A percentile compares a stretch with the other conserved stretches of the same genome.
phyloP scores from a whole-genome alignment of 2,113 vertebrate species.

The Synodontis membranacea region DNA sequence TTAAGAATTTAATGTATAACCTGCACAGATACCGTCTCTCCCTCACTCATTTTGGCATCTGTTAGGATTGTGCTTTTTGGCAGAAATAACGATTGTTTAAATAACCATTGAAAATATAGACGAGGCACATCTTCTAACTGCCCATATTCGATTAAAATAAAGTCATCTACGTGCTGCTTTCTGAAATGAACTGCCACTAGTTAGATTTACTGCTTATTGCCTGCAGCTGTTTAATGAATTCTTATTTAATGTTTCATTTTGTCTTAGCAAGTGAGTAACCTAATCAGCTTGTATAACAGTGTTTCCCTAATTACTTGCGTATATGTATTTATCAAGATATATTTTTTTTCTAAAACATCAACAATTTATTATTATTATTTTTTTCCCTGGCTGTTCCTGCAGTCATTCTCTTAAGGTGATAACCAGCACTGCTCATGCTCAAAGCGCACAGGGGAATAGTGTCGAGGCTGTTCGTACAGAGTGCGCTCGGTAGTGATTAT shows the following conservation, averaged over 20 bases:
- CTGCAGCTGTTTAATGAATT: background rate
- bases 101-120: background rate
- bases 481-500: conserved; percentile 5
- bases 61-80: background rate
- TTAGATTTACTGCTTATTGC: background rate
- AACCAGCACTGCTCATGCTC: background rate
- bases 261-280: background rate
- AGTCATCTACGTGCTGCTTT: background rate
- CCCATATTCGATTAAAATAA: background rate
- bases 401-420: background rate
- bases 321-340: background rate
- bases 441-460: background rate
- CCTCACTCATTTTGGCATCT: background rate
- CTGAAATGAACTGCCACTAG: background rate
- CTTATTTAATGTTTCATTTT: background rate
- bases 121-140: background rate
- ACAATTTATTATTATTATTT: no score
- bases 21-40: background rate
- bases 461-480: background rate
- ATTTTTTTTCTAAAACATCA: background rate
- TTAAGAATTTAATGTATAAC: background rate
- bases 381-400: background rate
- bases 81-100: background rate
- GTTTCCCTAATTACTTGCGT: background rate
- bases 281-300: background rate